Percentiles rank a stretch among this genome's conserved stretches.
phyloP scores from a whole-genome alignment of 2,797 vertebrate genomes.

The Bryconaethiops microstoma region DNA sequence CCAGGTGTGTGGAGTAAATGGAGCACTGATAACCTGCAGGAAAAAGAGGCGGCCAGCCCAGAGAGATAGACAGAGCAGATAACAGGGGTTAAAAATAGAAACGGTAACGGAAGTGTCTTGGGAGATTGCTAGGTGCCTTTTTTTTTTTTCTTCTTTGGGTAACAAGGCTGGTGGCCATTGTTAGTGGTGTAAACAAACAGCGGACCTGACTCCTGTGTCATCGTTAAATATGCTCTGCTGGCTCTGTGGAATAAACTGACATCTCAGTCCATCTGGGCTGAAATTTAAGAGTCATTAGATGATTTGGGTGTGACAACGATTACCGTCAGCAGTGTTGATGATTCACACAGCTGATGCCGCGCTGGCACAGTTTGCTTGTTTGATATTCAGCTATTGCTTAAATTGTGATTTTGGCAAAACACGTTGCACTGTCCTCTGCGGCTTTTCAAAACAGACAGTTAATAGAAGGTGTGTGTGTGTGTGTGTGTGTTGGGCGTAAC shows the following conservation, averaged over 20 bases:
- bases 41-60: constrained; percentile 17
- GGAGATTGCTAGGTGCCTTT: constrained; percentile 40
- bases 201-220: constrained; percentile 47
- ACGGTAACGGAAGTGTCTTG: constrained; percentile 37
- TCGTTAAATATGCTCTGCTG: constrained; percentile 50
- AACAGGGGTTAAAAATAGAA: constrained; percentile 47
- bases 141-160: constrained; percentile 37
- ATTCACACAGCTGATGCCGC: constrained; percentile 24
- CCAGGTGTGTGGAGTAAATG: constrained; percentile 41
- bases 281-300: constrained; percentile 29
- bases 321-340: constrained; percentile 10
- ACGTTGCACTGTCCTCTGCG: neutral
- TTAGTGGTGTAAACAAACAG: constrained; percentile 57
- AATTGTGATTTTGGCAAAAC: neutral
- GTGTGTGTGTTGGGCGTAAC: too few relatives aligned
- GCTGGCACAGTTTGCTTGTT: neutral
- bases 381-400: neutral
- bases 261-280: constrained; percentile 35
- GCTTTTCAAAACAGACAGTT: neutral
- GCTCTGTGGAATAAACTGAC: constrained; percentile 43
- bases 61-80: constrained; percentile 35
- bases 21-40: constrained; percentile 43
- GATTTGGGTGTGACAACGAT: constrained; percentile 17
- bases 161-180: constrained; percentile 50
- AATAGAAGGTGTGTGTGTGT: neutral